These are phyloP conservation scores for Parasteatoda tepidariorum DNA, from an alignment of 1,140 invertebrate genomes.

Conservation along the genomic window DNA sequence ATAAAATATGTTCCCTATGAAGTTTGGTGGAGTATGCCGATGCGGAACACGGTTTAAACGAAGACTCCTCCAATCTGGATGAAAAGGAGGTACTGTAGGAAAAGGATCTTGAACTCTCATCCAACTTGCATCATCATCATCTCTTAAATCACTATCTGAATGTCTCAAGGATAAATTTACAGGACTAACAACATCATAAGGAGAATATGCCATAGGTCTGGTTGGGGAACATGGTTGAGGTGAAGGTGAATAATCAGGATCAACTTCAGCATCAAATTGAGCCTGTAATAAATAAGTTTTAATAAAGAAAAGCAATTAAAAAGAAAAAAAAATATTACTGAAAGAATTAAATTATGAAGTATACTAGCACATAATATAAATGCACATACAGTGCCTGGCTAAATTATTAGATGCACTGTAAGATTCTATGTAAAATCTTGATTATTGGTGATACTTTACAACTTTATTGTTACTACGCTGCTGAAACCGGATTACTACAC, in stretches of 20 bases:
- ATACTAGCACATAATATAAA: too few relatives aligned
- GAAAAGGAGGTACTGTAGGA: not conserved
- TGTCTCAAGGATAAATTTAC: not conserved
- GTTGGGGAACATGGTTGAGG: not conserved
- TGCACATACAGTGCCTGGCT: too few relatives aligned
- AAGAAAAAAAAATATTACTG: not conserved
- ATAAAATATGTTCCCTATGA: not conserved
- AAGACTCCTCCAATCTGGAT: not conserved
- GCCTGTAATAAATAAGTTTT: conserved; percentile 6
- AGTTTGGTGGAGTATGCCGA: not conserved
- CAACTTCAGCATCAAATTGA: conserved; percentile 52
- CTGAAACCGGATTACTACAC: too few relatives aligned
- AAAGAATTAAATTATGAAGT: too few relatives aligned
- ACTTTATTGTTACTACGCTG: too few relatives aligned
- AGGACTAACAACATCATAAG: too few relatives aligned
- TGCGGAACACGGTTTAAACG: not conserved
- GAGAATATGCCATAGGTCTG: too few relatives aligned
- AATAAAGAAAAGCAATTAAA: not conserved
- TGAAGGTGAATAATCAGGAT: conserved; percentile 7
- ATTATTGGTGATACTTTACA: too few relatives aligned
- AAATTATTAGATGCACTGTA: too few relatives aligned
- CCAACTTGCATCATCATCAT: not conserved
- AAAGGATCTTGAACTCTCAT: not conserved
- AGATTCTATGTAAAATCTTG: too few relatives aligned
- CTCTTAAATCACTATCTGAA: not conserved